These are phyloP conservation scores for Drosophila lacicola DNA, from an alignment of 2,888 invertebrate genomes.

Conservation along the genomic window DNA sequence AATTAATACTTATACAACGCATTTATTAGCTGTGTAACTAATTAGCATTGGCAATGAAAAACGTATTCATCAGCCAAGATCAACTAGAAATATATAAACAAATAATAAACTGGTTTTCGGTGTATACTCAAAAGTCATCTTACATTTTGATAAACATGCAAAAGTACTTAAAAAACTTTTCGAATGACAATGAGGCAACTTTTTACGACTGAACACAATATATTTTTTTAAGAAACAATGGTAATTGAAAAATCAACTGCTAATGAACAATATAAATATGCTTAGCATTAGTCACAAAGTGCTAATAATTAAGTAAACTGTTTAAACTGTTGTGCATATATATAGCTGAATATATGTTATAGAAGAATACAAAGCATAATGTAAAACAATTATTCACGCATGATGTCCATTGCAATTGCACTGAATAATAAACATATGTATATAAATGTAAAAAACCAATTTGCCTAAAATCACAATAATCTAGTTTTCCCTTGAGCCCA, in stretches of 20 bases:
- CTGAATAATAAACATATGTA: too few species aligned
- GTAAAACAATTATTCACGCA: too few species aligned
- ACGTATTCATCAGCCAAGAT: not conserved
- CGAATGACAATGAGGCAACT: constrained; percentile 1
- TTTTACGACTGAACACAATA: constrained; percentile 5
- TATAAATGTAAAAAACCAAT: too few species aligned
- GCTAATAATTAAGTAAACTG: constrained; percentile 22
- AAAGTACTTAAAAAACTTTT: constrained; percentile 15
- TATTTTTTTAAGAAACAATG: not conserved
- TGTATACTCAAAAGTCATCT: not conserved
- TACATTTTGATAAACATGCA: constrained; percentile 2
- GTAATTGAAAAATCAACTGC: constrained; percentile 17
- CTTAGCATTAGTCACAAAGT: constrained; percentile 21
- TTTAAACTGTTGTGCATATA: not conserved
- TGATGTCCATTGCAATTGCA: too few species aligned
- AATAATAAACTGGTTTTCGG: constrained; percentile 28
- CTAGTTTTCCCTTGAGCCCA: too few species aligned
- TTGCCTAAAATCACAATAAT: too few species aligned
- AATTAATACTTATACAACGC: not conserved
- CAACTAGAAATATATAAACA: constrained; percentile 16
- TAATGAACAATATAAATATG: constrained; percentile 32
- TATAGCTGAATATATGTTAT: not conserved
- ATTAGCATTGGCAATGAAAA: constrained; percentile 34
- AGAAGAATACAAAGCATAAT: not conserved
- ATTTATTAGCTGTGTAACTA: not conserved